phyloP scores from a whole-genome alignment of 1,140 invertebrate species.

The Coenobita brevimanus region DNA sequence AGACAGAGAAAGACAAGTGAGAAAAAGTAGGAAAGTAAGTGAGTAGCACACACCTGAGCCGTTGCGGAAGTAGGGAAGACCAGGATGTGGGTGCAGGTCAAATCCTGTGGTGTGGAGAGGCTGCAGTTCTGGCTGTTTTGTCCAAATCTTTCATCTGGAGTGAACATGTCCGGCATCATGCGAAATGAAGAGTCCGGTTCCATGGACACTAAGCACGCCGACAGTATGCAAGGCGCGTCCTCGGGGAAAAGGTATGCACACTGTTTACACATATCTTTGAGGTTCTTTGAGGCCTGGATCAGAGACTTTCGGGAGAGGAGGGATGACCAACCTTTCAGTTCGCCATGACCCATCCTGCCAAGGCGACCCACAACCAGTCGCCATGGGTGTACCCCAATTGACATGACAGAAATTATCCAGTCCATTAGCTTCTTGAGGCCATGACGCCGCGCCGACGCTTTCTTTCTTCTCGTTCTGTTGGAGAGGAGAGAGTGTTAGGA shows the following conservation, averaged over 20 bases:
- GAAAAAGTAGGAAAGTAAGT: background rate
- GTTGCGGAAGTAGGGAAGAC: constrained; percentile 99
- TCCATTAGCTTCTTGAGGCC: constrained; percentile 97
- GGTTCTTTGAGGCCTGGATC: constrained; percentile 86
- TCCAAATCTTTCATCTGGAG: constrained; percentile 91
- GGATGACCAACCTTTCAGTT: constrained; percentile 97
- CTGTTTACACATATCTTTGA: constrained; percentile 92
- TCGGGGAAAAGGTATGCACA: constrained; percentile 87
- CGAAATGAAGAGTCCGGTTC: constrained; percentile 95
- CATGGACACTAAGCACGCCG: constrained; percentile 96
- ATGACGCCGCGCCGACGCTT: constrained; percentile 89
- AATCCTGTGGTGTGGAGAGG: constrained; percentile 92
- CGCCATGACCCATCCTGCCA: constrained; percentile 96
- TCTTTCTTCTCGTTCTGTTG: constrained; percentile 83
- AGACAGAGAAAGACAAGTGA: too few species aligned
- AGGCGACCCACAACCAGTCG: constrained; percentile 95
- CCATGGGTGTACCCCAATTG: constrained; percentile 93
- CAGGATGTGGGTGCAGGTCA: constrained; percentile 97
- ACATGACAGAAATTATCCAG: constrained; percentile 95
- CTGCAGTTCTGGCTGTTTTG: constrained; percentile 87
- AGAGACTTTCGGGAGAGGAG: constrained; percentile 93
- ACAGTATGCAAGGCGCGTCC: constrained; percentile 91
- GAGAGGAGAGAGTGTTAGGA: constrained; percentile 21
- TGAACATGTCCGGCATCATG: constrained; percentile 95
- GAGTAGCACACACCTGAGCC: constrained; percentile 76